Percentiles rank a stretch among this genome's conserved stretches.
Evolutionary conservation across 2,797 vertebrate species (phyloP).

Genomic region (Harpagifer antarcticus): DNA sequence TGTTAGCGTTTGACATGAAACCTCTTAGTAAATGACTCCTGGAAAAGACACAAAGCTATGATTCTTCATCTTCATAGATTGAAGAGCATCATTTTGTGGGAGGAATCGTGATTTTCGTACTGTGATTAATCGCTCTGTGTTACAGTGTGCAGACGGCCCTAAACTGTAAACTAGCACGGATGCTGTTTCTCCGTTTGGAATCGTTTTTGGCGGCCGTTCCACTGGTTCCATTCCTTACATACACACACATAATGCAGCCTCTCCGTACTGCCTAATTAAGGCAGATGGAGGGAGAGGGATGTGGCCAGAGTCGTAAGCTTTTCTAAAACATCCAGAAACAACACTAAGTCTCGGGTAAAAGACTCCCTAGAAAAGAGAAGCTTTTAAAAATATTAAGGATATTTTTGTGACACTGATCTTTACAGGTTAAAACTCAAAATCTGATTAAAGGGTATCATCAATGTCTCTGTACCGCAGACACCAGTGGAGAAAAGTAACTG

Average conservation of each 20-base stretch:
- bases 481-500: no score
- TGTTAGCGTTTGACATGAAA: constrained; percentile 15
- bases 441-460: neutral
- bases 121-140: neutral
- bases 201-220: constrained; percentile 47
- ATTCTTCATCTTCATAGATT: neutral
- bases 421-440: neutral
- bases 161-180: constrained; percentile 50
- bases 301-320: constrained; percentile 34
- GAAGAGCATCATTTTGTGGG: neutral
- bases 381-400: neutral
- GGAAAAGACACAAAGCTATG: neutral
- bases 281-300: constrained; percentile 48
- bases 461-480: neutral
- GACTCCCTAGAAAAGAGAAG: neutral
- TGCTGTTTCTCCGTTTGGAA: constrained; percentile 45
- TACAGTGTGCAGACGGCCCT: constrained; percentile 16
- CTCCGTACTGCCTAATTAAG: constrained; percentile 80
- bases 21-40: constrained; percentile 18
- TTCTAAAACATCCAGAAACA: constrained; percentile 66
- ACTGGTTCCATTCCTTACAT: constrained; percentile 47
- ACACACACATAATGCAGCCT: constrained; percentile 55
- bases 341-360: neutral
- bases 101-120: neutral
- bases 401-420: constrained; percentile 4